These are phyloP conservation scores for Paramuricea clavata DNA, from an alignment of 92 coral and sea anemone species.

Conservation along the genomic window DNA sequence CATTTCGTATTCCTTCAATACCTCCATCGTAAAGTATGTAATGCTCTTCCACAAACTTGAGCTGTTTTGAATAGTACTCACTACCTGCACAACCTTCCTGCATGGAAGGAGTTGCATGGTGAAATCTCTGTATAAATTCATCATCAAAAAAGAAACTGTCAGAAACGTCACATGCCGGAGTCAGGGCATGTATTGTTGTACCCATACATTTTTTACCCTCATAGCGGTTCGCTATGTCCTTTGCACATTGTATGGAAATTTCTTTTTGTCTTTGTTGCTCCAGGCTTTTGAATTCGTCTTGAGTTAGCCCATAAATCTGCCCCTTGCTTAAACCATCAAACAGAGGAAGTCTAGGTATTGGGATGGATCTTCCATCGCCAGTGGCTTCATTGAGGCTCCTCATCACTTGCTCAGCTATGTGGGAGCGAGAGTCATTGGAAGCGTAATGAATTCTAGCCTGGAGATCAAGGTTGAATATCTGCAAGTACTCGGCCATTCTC, in stretches of 20 bases:
- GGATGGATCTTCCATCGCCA: conserved; percentile 63
- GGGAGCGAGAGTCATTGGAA: conserved; percentile 55
- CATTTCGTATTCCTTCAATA: conserved; percentile 61
- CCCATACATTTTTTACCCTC: conserved; percentile 61
- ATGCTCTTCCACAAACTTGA: conserved; percentile 46
- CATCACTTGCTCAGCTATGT: conserved; percentile 72
- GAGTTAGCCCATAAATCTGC: conserved; percentile 47
- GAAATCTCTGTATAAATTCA: conserved; percentile 42
- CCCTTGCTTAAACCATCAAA: conserved; percentile 49
- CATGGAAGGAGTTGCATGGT: conserved; percentile 40
- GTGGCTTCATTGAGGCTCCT: conserved; percentile 60
- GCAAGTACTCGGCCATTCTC: conserved; percentile 53
- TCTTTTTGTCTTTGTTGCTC: conserved; percentile 21
- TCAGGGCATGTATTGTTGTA: conserved; percentile 59
- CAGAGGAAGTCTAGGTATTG: conserved; percentile 46
- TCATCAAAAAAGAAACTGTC: conserved; percentile 63
- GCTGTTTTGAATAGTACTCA: conserved; percentile 36
- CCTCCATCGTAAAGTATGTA: conserved; percentile 48
- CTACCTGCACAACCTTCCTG: conserved; percentile 58
- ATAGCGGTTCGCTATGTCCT: conserved; percentile 39
- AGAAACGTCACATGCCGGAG: conserved; percentile 26
- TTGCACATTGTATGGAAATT: conserved; percentile 39
- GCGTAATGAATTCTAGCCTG: conserved; percentile 59
- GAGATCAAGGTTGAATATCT: conserved; percentile 45
- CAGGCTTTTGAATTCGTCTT: conserved; percentile 55